These are phyloP conservation scores for Hybognathus amarus DNA, from an alignment of 2,797 vertebrate species.

Conservation along the genomic window DNA sequence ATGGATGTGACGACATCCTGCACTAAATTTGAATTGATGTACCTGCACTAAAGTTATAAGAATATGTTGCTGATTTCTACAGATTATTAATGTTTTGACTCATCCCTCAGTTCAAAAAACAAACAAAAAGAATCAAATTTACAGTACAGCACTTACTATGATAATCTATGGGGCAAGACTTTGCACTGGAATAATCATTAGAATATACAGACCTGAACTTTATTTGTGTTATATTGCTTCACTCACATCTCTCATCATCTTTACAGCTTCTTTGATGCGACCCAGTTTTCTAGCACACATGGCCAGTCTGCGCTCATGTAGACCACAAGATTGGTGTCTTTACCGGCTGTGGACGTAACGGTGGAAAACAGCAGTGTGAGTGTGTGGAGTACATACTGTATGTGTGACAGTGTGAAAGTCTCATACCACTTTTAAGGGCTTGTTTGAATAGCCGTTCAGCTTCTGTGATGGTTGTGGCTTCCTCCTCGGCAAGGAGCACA, in stretches of 20 bases:
- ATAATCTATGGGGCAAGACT: background rate
- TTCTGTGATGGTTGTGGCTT: conserved; percentile 96
- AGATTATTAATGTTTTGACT: background rate
- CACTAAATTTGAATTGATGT: too few relatives aligned
- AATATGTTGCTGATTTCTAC: background rate
- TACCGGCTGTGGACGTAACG: conserved; percentile 81
- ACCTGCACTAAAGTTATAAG: background rate
- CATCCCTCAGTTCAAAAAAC: background rate
- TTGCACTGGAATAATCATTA: background rate
- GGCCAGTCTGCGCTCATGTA: conserved; percentile 96
- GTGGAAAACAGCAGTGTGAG: background rate
- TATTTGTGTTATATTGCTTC: background rate
- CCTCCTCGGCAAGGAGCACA: conserved; percentile 95
- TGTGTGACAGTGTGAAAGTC: conserved; percentile 13
- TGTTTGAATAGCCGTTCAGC: conserved; percentile 96
- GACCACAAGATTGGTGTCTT: conserved; percentile 96
- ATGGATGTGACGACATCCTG: background rate
- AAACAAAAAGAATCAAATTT: background rate
- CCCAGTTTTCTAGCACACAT: conserved; percentile 98
- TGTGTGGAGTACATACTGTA: background rate
- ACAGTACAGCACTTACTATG: background rate
- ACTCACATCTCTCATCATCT: conserved; percentile 99
- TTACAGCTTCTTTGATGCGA: conserved; percentile 95
- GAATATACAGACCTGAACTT: background rate
- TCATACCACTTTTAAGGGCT: conserved; percentile 90